Conservation (phyloP, 1,140 invertebrate genomes). For the Halyomorpha halys region DNA sequence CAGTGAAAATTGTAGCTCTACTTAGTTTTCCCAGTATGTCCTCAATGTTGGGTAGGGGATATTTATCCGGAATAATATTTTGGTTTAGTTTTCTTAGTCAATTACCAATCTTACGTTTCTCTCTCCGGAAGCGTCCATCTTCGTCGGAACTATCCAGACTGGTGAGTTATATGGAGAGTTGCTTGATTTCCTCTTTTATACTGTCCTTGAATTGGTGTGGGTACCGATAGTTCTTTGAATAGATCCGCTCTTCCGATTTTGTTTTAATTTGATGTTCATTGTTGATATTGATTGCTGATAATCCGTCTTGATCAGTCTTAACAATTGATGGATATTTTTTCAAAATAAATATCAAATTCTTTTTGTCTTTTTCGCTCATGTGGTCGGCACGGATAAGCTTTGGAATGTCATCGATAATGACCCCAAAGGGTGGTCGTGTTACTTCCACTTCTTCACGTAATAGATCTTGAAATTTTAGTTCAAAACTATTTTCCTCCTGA, state of each 20-base stretch:
- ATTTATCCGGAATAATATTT: conserved; percentile 5
- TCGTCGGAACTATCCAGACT: conserved; percentile 29
- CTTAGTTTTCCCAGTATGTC: conserved; percentile 11
- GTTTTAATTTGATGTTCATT: not conserved
- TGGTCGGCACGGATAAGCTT: too few relatives aligned
- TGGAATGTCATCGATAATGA: too few relatives aligned
- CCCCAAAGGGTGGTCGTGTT: too few relatives aligned
- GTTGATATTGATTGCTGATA: too few relatives aligned
- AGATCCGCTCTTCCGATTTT: not conserved
- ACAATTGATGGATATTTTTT: too few relatives aligned
- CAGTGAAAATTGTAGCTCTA: conserved; percentile 27
- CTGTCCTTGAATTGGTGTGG: not conserved
- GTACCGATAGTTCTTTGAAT: conserved; percentile 2
- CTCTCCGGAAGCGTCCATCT: conserved; percentile 26
- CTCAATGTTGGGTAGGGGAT: conserved; percentile 20
- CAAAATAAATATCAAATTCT: too few relatives aligned
- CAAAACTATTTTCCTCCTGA: too few relatives aligned
- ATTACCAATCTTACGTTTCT: conserved; percentile 29
- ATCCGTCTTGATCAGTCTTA: too few relatives aligned
- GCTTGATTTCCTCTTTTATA: too few relatives aligned
- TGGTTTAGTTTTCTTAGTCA: conserved; percentile 32
- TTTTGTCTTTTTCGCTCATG: too few relatives aligned
- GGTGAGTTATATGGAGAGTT: conserved; percentile 26
- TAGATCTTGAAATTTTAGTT: too few relatives aligned
- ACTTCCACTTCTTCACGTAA: too few relatives aligned